Evolutionary conservation across 1,140 invertebrate species (phyloP), one percentile per base, ranked within the genome.

Genomic region (Heliconius hewitsoni): DNA sequence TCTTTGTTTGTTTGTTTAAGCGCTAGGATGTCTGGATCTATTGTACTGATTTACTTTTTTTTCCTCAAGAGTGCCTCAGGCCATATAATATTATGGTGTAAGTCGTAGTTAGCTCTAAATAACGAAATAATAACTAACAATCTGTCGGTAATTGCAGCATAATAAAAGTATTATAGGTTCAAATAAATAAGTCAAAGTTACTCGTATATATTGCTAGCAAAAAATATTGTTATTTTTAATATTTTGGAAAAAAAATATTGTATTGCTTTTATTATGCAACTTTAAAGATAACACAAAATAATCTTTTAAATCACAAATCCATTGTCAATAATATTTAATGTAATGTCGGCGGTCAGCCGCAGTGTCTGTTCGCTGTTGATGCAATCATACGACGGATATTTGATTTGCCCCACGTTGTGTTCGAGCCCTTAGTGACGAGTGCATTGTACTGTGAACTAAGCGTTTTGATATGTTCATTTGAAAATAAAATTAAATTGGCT

Each of bases 341-440:
- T 66, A 66, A 13, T 27, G 57, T 66, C 9, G 23, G 13, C n/a
- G 23, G 57, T 27, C 57, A 27, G 27, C 57, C 57, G 57, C 57
- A 66, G 3, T 13, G 57, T 66, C 57, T 66, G 42, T 46, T 13
- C 42, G 42, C 42, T 46, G 23, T 66, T 66, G 57, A 66, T 66
- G 57, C 57, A 66, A 66, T 66, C 23, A 16, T 5, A 66, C 23
- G 11, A 66, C 23, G 60, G 60, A 66, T 23, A 66, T 66, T 66
- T 66, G 30, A 66, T 66, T 66, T 30, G 60, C 60, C 60, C 60
- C 23, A 30, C 23, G 11, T 66, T 66, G 23, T 13, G 11, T 30
- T 30, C 60, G 60, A 30, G 60, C 23, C 60, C 60, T 66, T 66
- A 66, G 9, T 66, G 60, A 66, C 60, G 23, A 66, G 23, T 66